A percentile compares a stretch with the other conserved stretches of the same genome.
phyloP scores from a whole-genome alignment of 2,797 vertebrate species.

The Silurus lanzhouensis region DNA sequence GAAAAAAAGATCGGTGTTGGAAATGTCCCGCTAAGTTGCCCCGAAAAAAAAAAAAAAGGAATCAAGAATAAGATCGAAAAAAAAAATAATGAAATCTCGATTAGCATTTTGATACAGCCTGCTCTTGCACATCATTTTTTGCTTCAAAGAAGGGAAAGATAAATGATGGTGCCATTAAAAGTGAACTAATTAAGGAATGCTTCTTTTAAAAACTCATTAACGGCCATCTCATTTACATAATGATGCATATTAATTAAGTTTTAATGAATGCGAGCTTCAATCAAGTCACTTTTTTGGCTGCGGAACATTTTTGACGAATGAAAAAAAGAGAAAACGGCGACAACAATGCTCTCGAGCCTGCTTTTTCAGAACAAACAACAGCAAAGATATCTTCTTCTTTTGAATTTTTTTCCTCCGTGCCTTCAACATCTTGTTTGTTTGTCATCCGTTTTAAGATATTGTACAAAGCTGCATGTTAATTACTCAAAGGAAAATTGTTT shows the following conservation, averaged over 20 bases:
- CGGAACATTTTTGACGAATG: constrained; percentile 99
- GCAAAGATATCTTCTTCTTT: constrained; percentile 74
- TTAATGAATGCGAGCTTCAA: constrained; percentile 99
- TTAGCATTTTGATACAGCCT: constrained; percentile 92
- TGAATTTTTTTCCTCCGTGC: too few relatives aligned
- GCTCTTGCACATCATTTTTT: constrained; percentile 93
- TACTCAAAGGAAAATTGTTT: constrained; percentile 16
- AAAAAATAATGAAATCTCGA: constrained; percentile 82
- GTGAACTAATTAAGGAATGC: constrained; percentile 99
- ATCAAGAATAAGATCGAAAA: constrained; percentile 85
- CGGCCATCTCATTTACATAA: constrained; percentile 99
- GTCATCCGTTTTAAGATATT: constrained; percentile 16
- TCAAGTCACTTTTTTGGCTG: constrained; percentile 99
- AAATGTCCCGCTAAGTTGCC: constrained; percentile 78
- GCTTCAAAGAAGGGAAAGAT: constrained; percentile 99
- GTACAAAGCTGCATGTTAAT: constrained; percentile 49
- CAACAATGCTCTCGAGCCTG: constrained; percentile 97
- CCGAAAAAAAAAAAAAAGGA: constrained; percentile 58
- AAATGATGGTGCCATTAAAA: constrained; percentile 99
- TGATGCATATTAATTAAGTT: constrained; percentile 99
- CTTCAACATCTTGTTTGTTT: constrained; percentile 41
- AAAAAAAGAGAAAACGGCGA: constrained; percentile 55
- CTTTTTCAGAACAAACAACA: constrained; percentile 92
- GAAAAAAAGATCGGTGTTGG: constrained; percentile 63
- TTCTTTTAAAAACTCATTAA: constrained; percentile 99